phyloP scores from a whole-genome alignment of 92 coral and sea anemone species.

The Epizoanthus ramosus region DNA sequence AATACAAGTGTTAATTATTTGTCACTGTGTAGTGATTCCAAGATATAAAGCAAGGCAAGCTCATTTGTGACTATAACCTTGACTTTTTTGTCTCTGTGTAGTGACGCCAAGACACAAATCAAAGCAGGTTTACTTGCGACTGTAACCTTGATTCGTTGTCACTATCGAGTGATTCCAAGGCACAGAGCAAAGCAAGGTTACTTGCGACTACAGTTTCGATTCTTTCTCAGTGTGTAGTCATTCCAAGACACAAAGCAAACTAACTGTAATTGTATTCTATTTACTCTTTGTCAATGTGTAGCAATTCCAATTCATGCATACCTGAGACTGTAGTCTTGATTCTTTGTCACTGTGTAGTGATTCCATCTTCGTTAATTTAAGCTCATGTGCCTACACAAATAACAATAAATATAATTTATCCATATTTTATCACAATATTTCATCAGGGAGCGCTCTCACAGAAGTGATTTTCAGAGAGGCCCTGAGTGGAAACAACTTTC shows the following conservation, averaged over 20 bases:
- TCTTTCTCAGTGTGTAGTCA: background rate
- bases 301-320: background rate
- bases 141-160: conserved; percentile 54
- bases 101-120: too few species aligned
- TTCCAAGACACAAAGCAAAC: too few species aligned
- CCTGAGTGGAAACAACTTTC: too few species aligned
- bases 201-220: too few species aligned
- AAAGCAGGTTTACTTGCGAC: background rate
- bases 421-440: too few species aligned
- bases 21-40: conserved; percentile 59
- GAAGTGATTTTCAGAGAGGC: too few species aligned
- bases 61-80: too few species aligned
- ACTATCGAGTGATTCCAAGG: conserved; percentile 55
- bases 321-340: conserved; percentile 45
- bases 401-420: too few species aligned
- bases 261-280: conserved; percentile 34
- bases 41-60: too few species aligned
- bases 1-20: conserved; percentile 58
- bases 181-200: too few species aligned
- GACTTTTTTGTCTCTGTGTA: background rate
- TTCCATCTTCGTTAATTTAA: conserved; percentile 61
- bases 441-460: too few species aligned
- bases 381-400: conserved; percentile 65
- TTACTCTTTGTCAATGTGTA: background rate
- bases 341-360: conserved; percentile 62